Evolutionary conservation across 2,888 invertebrate species (phyloP).

Genomic region (Baronia brevicornis): DNA sequence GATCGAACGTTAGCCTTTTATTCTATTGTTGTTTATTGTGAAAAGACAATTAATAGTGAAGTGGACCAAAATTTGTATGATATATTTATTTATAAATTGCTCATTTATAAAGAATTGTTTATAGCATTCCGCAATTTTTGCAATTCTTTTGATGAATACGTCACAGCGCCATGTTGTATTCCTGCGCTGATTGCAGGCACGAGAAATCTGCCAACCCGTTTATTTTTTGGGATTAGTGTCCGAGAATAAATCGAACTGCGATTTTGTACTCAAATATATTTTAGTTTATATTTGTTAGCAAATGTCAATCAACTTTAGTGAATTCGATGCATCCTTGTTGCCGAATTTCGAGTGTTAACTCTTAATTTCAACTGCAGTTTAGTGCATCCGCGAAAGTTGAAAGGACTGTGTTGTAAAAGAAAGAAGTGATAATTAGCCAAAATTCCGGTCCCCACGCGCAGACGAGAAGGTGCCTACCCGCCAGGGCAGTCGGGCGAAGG

Average conservation of each 20-base stretch:
- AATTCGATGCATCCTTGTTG: conserved; percentile 69
- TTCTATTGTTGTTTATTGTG: conserved; percentile 47
- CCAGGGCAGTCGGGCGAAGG: conserved; percentile 78
- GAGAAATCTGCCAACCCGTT: conserved; percentile 75
- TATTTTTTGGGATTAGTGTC: conserved; percentile 73
- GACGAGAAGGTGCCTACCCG: conserved; percentile 85
- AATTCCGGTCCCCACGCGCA: conserved; percentile 91
- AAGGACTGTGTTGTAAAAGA: conserved; percentile 76
- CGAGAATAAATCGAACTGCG: conserved; percentile 69
- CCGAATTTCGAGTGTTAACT: conserved; percentile 69
- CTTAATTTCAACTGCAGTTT: conserved; percentile 73
- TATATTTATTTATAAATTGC: conserved; percentile 32
- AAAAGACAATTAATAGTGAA: conserved; percentile 39
- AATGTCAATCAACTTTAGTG: conserved; percentile 67
- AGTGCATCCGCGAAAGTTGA: conserved; percentile 77
- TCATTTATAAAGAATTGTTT: conserved; percentile 5
- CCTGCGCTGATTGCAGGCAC: conserved; percentile 76
- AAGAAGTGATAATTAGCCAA: conserved; percentile 78
- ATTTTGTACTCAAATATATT: conserved; percentile 74
- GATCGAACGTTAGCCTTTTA: conserved; percentile 69
- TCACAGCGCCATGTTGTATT: conserved; percentile 77
- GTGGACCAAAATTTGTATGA: conserved; percentile 41
- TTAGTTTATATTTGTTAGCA: conserved; percentile 71
- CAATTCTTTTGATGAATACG: conserved; percentile 69
- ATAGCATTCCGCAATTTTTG: conserved; percentile 48